Evolutionary conservation across 2,888 invertebrate species (phyloP), one percentile per base, ranked within the genome.

Genomic region (Leptinotarsa tumamoca): DNA sequence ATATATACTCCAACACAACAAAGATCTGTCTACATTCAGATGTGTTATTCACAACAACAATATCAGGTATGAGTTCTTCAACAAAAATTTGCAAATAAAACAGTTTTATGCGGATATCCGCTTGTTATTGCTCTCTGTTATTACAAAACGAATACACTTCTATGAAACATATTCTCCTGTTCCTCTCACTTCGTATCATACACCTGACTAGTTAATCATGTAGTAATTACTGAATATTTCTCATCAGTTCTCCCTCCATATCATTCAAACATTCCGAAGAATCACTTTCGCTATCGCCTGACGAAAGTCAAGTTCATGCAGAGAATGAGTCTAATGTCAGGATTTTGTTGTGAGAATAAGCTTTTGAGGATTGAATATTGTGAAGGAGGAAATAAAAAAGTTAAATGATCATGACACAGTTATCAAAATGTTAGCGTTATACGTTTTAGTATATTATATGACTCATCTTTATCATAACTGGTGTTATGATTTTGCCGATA

Each of bases 231-330:
- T 18, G 4, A 58, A 58, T 23, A 23, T 18, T 54, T 58, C 21
- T 4, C 58, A 15, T 21, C 58, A 58, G 13, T 23, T 15, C 21
- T 33, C 33, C 23, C 21, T 33, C 33, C 43, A 54, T 18, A 18
- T 18, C 13, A 54, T 61, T 61, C 61, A 27, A 27, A 27, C 27
- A 61, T 51, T 73, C 14, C 21, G 21, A 52, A 68, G 61, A 72
- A 67, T 58, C 14, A 54, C 54, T 71, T 68, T 74, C 71, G 61
- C 69, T 58, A 66, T 72, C 63, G 51, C 18, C 50, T 54, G 68
- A 68, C 63, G n/a, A 75, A 73, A 68, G 73, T 73, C 73, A 73
- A 68, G 73, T 58, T 68, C 61, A 68, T 50, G 58, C 68, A 23
- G 50, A 73, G 10, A 7, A 43, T 43, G 43, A 43, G 17, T 23